A percentile compares a stretch with the other conserved stretches of the same genome.
These are phyloP conservation scores for Lasius fuliginosus DNA, from an alignment of 2,888 invertebrate genomes.

Conservation along the genomic window DNA sequence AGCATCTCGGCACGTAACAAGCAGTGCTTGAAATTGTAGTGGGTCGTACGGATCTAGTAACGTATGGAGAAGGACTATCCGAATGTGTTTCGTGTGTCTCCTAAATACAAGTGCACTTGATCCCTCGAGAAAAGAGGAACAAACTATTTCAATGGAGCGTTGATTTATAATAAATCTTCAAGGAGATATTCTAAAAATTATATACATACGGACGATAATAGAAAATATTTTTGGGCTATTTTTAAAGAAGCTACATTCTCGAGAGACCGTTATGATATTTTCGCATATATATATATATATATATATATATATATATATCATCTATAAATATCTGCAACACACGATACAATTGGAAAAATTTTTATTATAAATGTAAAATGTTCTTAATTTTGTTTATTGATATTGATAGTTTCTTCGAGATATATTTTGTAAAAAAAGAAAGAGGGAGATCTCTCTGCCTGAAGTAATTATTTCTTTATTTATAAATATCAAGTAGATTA, in stretches of 20 bases:
- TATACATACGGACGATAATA: not conserved
- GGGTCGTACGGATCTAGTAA: constrained; percentile 23
- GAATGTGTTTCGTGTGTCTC: not conserved
- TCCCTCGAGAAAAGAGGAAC: not conserved
- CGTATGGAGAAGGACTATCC: constrained; percentile 10
- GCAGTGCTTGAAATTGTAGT: constrained; percentile 42
- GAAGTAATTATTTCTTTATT: not conserved
- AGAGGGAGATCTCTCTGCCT: not conserved
- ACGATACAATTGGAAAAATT: not conserved
- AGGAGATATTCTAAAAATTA: not conserved
- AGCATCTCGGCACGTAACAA: constrained; percentile 30
- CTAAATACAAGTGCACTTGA: constrained; percentile 6
- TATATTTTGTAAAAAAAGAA: not conserved
- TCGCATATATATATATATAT: not conserved
- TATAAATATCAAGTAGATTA: not conserved
- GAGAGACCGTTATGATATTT: not conserved
- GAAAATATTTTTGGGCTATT: not conserved
- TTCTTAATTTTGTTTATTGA: not conserved
- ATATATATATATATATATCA: too few species aligned
- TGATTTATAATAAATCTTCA: not conserved
- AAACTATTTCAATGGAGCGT: not conserved
- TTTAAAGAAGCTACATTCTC: not conserved
- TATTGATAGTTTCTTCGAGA: not conserved
- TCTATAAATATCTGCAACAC: not conserved
- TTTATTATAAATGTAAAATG: not conserved